Percentiles rank a stretch among this genome's conserved stretches.
Evolutionary conservation across 2,888 invertebrate species (phyloP).

Genomic region (Myathropa florea): DNA sequence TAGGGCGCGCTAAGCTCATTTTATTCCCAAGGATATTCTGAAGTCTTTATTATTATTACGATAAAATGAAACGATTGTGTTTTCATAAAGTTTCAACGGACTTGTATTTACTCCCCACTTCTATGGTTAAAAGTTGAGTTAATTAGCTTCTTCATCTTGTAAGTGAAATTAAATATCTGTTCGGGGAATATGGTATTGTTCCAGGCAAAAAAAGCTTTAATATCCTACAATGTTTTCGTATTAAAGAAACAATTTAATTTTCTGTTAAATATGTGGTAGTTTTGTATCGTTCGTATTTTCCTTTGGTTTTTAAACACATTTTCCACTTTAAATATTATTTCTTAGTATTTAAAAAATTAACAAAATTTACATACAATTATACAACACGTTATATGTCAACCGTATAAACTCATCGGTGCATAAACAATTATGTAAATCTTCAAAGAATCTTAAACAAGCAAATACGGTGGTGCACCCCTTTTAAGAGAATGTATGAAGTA

Average conservation of each 20-base stretch:
- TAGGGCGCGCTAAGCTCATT: conserved; percentile 58
- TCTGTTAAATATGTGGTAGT: neutral
- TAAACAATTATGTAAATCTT: neutral
- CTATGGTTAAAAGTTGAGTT: conserved; percentile 47
- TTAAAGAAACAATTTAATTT: conserved; percentile 20
- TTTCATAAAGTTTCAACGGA: conserved; percentile 70
- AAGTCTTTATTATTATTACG: conserved; percentile 68
- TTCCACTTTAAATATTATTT: neutral
- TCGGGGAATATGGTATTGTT: conserved; percentile 40
- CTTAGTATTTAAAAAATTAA: neutral
- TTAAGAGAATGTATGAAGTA: neutral
- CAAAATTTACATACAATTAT: neutral
- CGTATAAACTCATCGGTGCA: neutral
- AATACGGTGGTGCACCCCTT: neutral
- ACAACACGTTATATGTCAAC: neutral
- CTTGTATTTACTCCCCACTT: conserved; percentile 55
- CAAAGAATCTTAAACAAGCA: neutral
- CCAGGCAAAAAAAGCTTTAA: conserved; percentile 30
- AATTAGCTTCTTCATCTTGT: conserved; percentile 69
- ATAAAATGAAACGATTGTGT: conserved; percentile 70
- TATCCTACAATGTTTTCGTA: neutral
- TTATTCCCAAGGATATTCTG: conserved; percentile 67
- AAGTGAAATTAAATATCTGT: conserved; percentile 69
- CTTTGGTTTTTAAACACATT: neutral
- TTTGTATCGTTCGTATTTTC: neutral